phyloP scores from a whole-genome alignment of 2,113 vertebrate species.

The Nestor notabilis region DNA sequence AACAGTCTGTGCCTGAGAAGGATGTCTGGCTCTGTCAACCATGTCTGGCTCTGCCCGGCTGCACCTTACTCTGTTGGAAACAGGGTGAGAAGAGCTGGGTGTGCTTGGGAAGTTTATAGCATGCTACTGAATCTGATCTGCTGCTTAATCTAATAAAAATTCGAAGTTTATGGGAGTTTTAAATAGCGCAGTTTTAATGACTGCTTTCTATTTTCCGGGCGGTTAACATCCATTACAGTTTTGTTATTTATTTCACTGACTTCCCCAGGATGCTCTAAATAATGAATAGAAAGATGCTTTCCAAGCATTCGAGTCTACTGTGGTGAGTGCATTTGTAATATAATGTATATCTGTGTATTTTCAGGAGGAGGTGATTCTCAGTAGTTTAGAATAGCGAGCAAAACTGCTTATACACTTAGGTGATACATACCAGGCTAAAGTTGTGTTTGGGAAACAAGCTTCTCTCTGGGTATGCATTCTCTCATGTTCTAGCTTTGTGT shows the following conservation, averaged over 20 bases:
- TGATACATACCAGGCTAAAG: background rate
- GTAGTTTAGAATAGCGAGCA: background rate
- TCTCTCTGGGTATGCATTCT: background rate
- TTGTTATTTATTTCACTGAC: background rate
- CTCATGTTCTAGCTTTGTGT: background rate
- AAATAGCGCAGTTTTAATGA: background rate
- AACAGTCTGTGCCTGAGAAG: background rate
- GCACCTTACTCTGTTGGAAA: background rate
- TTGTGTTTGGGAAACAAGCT: background rate
- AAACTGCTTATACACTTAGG: background rate
- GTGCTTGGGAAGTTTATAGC: background rate
- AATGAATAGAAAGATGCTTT: background rate
- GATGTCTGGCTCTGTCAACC: background rate
- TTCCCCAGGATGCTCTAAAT: background rate
- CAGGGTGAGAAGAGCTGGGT: background rate
- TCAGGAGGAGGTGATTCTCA: background rate
- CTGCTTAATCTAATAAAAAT: background rate
- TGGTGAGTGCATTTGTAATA: background rate
- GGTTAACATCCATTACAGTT: background rate
- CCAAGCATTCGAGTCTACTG: background rate
- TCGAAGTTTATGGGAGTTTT: background rate
- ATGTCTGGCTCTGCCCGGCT: background rate
- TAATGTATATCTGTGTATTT: background rate
- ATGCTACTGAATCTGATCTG: background rate
- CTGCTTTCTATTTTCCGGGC: background rate